These are phyloP conservation scores for Odocoileus virginianus DNA, from an alignment of 2,113 vertebrate species.

Conservation along the genomic window DNA sequence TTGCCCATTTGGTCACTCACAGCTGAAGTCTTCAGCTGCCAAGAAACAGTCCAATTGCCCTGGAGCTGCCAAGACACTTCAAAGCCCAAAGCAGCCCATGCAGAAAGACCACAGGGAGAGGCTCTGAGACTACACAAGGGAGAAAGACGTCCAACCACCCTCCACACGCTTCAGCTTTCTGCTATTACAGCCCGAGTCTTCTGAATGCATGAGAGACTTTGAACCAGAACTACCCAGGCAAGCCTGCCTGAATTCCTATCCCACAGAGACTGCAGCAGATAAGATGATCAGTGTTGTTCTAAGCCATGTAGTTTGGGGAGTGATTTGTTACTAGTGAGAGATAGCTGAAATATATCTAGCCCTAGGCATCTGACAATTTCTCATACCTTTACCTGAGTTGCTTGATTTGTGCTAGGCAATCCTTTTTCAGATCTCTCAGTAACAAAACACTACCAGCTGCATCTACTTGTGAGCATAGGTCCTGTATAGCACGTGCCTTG, in stretches of 20 bases:
- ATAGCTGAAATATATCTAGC: not conserved
- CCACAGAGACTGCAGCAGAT: not conserved
- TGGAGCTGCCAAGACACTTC: not conserved
- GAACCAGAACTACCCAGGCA: not conserved
- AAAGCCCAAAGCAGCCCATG: not conserved
- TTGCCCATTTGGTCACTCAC: not conserved
- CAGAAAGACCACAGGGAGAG: not conserved
- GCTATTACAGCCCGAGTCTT: not conserved
- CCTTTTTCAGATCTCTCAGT: not conserved
- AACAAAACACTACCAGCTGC: not conserved
- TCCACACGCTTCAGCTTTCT: not conserved
- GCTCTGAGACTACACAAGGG: not conserved
- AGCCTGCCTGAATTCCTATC: not conserved
- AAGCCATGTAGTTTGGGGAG: not conserved
- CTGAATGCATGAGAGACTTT: not conserved
- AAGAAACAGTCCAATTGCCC: not conserved
- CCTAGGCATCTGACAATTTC: not conserved
- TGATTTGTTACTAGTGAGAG: not conserved
- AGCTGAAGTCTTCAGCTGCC: not conserved
- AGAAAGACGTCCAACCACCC: not conserved
- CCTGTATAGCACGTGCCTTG: not conserved
- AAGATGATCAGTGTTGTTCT: not conserved
- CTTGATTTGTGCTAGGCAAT: not conserved
- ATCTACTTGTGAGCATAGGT: not conserved
- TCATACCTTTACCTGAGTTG: not conserved